Percentiles rank a stretch among this genome's conserved stretches.
Conservation (phyloP, 1,140 invertebrate genomes). For the Xylocopa sonorina region DNA sequence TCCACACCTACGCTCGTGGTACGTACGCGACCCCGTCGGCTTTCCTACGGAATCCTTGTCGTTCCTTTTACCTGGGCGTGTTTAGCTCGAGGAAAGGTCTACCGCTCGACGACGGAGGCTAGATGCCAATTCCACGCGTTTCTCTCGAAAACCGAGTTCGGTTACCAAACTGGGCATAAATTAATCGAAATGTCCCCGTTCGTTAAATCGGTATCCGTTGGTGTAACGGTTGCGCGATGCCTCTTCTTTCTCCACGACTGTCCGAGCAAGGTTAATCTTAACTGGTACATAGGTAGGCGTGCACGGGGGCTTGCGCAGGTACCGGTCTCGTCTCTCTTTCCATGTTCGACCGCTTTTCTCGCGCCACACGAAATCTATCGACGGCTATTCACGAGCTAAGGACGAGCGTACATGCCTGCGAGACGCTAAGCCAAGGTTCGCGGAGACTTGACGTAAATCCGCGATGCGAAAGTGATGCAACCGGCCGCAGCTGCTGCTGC, state of each 20-base stretch:
- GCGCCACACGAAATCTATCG: conserved; percentile 42
- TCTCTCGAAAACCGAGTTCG: no score
- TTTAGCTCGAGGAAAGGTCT: neutral
- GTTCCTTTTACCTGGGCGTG: conserved; percentile 5
- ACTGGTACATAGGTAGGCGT: conserved; percentile 78
- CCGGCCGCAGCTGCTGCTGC: conserved; percentile 27
- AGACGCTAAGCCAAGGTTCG: conserved; percentile 24
- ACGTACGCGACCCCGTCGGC: neutral
- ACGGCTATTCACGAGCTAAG: neutral
- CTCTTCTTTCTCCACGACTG: conserved; percentile 41
- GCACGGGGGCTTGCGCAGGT: conserved; percentile 77
- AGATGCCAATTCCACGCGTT: neutral
- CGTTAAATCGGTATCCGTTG: no score
- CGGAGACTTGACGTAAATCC: conserved; percentile 13
- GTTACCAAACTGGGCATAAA: conserved; percentile 81
- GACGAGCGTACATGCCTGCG: conserved; percentile 17
- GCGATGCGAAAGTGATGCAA: conserved; percentile 59
- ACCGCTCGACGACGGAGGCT: neutral
- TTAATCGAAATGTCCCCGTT: conserved; percentile 81
- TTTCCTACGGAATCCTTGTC: conserved; percentile 3
- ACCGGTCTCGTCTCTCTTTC: conserved; percentile 43
- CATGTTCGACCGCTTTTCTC: conserved; percentile 9
- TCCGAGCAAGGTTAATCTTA: conserved; percentile 80
- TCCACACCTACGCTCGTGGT: no score
- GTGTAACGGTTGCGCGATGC: no score